Conservation (phyloP, 2,888 invertebrate species). For the Eucriotettix oculatus region DNA sequence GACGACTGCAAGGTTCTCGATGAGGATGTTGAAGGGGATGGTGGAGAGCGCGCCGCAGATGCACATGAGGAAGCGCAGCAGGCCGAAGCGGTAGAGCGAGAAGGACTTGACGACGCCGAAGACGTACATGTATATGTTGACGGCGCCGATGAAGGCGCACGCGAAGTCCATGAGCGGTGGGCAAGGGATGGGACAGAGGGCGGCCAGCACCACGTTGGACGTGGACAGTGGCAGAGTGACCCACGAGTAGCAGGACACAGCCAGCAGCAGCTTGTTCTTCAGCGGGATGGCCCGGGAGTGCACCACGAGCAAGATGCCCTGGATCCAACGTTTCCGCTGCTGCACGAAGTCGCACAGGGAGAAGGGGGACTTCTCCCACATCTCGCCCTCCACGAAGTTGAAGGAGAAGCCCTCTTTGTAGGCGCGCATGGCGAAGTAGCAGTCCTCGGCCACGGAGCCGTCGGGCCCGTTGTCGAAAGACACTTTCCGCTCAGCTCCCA, state of each 20-base stretch:
- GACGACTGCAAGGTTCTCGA: constrained; percentile 87
- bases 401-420: constrained; percentile 80
- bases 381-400: constrained; percentile 93
- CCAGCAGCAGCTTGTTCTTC: constrained; percentile 62
- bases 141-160: constrained; percentile 82
- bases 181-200: constrained; percentile 74
- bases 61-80: constrained; percentile 59
- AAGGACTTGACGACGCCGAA: constrained; percentile 96
- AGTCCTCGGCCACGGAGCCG: constrained; percentile 96
- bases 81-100: constrained; percentile 71
- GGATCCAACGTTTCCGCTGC: constrained; percentile 91
- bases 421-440: constrained; percentile 92
- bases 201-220: constrained; percentile 72
- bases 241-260: constrained; percentile 89
- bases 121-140: constrained; percentile 94
- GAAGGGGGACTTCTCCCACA: constrained; percentile 98
- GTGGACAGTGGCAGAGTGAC: constrained; percentile 85
- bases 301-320: constrained; percentile 76
- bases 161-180: constrained; percentile 67
- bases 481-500: constrained; percentile 76
- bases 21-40: constrained; percentile 83
- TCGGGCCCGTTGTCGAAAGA: constrained; percentile 93
- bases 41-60: constrained; percentile 74
- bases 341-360: constrained; percentile 89
- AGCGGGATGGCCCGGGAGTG: constrained; percentile 71